These are phyloP conservation scores for Pelobates cultripes DNA, from an alignment of 2,797 vertebrate genomes.

Conservation along the genomic window DNA sequence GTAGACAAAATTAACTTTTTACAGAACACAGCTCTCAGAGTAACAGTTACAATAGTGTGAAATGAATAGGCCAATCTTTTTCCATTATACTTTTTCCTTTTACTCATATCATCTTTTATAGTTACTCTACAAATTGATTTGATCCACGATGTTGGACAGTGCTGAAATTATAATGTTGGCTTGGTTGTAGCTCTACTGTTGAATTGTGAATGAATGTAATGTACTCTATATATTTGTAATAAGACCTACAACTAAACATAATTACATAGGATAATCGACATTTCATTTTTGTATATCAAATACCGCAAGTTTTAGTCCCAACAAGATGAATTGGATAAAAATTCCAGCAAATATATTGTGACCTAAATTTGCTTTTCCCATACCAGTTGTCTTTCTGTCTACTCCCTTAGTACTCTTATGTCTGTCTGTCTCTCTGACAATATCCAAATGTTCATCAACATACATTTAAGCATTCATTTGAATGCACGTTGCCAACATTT, in stretches of 20 bases:
- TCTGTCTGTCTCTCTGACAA: too few relatives aligned
- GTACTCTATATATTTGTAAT: not conserved
- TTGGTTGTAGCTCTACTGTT: not conserved
- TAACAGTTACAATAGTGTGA: not conserved
- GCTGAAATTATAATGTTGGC: not conserved
- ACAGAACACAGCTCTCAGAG: not conserved
- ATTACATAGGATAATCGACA: not conserved
- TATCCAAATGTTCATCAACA: too few relatives aligned
- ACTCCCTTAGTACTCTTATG: too few relatives aligned
- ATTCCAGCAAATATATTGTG: too few relatives aligned
- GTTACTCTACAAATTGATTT: not conserved
- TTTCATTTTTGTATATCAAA: too few relatives aligned
- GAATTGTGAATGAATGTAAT: not conserved
- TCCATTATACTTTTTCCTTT: not conserved
- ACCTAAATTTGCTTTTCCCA: too few relatives aligned
- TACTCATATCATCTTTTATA: not conserved
- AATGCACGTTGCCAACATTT: too few relatives aligned
- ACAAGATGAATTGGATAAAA: too few relatives aligned
- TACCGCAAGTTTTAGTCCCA: too few relatives aligned
- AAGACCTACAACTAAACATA: not conserved
- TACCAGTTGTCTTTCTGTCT: too few relatives aligned
- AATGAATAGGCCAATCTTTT: not conserved
- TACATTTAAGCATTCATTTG: too few relatives aligned
- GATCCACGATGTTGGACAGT: not conserved
- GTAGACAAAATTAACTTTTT: not conserved